phyloP scores from a whole-genome alignment of 2,113 vertebrate species.

The Capricornis sumatraensis region DNA sequence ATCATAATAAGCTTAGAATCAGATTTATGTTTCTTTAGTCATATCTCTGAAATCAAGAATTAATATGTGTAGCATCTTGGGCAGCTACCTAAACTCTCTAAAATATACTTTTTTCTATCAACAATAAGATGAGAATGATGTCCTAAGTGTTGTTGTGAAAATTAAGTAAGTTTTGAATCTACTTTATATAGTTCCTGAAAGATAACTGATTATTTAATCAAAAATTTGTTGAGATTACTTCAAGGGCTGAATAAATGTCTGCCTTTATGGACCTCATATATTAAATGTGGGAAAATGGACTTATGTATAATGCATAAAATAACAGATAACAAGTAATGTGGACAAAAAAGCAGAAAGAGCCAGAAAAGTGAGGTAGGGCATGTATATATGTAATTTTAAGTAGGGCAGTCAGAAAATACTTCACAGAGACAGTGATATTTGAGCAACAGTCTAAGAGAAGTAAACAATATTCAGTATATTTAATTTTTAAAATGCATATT shows the following conservation, averaged over 20 bases:
- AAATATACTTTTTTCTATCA: not conserved
- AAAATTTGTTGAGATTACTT: not conserved
- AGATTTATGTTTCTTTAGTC: not conserved
- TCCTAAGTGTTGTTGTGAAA: not conserved
- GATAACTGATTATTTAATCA: not conserved
- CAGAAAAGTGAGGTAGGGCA: not conserved
- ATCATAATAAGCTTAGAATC: not conserved
- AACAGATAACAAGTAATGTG: not conserved
- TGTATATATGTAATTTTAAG: not conserved
- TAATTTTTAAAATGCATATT: not conserved
- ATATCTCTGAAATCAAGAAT: not conserved
- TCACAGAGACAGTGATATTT: not conserved
- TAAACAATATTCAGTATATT: not conserved
- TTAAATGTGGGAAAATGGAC: not conserved
- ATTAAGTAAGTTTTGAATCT: not conserved
- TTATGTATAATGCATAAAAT: not conserved
- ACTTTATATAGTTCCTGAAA: not conserved
- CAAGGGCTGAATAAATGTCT: not conserved
- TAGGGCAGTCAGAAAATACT: not conserved
- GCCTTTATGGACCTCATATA: not conserved
- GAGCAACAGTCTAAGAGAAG: not conserved
- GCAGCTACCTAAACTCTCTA: not conserved
- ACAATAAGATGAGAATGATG: not conserved
- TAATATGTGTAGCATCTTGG: not conserved
- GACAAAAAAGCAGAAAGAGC: not conserved